A percentile compares a stretch with the other conserved stretches of the same genome.
phyloP scores from a whole-genome alignment of 2,113 vertebrate genomes.

The Toxotes jaculatrix region DNA sequence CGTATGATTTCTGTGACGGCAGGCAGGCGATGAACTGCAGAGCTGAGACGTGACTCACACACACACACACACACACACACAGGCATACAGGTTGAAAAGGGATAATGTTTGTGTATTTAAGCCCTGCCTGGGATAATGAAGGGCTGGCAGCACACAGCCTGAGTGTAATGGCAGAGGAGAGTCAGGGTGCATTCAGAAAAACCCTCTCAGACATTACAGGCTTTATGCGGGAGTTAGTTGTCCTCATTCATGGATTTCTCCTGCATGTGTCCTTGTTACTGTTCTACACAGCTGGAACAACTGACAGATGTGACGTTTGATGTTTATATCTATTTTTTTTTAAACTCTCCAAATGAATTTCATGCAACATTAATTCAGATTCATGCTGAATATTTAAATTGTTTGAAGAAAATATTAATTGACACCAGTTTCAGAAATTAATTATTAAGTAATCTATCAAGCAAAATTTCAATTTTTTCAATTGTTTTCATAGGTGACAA shows the following conservation, averaged over 20 bases:
- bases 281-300: not conserved
- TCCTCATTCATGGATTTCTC: conserved; percentile 56
- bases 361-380: not conserved
- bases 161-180: conserved; percentile 47
- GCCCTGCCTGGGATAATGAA: conserved; percentile 55
- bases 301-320: not conserved
- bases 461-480: not conserved
- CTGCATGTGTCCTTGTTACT: not conserved
- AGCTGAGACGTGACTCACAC: conserved; percentile 42
- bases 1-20: conserved; percentile 17
- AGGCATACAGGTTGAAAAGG: conserved; percentile 29
- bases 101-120: conserved; percentile 48
- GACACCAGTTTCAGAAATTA: not conserved
- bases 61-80: conserved; percentile 1
- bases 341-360: not conserved
- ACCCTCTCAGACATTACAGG: conserved; percentile 21
- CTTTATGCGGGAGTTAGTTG: conserved; percentile 2
- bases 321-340: not conserved
- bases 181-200: conserved; percentile 48
- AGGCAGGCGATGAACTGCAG: conserved; percentile 29
- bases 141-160: conserved; percentile 43
- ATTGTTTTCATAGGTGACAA: no score
- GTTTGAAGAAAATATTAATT: not conserved
- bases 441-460: not conserved
- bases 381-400: not conserved